phyloP scores from a whole-genome alignment of 2,113 vertebrate genomes.

The Serilophus lunatus region DNA sequence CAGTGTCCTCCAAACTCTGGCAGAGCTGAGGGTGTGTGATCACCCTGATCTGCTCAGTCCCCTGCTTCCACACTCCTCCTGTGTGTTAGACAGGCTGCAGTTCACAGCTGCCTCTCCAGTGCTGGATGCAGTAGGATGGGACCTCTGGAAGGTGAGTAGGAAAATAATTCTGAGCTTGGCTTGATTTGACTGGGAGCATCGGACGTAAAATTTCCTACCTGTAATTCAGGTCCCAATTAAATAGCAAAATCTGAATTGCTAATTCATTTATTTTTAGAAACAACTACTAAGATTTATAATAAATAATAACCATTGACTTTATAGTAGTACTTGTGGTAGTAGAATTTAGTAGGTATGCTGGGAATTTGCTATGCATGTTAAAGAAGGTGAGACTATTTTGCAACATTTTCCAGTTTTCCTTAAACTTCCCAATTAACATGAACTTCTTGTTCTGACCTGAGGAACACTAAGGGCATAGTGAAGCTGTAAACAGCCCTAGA shows the following conservation, averaged over 20 bases:
- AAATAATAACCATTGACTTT: neutral
- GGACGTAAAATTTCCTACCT: neutral
- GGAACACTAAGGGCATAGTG: neutral
- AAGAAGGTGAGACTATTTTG: neutral
- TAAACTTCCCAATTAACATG: neutral
- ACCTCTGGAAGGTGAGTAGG: slow-evolving; percentile 75
- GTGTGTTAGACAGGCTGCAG: slow-evolving; percentile 70
- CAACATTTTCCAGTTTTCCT: neutral
- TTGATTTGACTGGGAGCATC: neutral
- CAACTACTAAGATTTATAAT: neutral
- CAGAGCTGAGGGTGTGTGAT: slow-evolving; percentile 85
- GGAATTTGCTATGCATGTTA: neutral
- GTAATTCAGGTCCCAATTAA: neutral
- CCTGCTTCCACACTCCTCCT: slow-evolving; percentile 73
- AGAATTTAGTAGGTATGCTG: neutral
- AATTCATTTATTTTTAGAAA: neutral
- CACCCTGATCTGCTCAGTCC: slow-evolving; percentile 83
- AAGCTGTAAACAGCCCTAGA: neutral
- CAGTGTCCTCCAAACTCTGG: slow-evolving; percentile 82
- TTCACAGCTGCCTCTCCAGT: slow-evolving; percentile 77
- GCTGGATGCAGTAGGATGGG: slow-evolving; percentile 72
- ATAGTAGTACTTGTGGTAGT: neutral
- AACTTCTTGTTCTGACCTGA: neutral
- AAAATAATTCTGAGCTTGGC: neutral
- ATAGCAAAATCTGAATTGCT: neutral